Evolutionary conservation across 1,140 invertebrate species (phyloP), one percentile per base, ranked within the genome.

Genomic region (Scaptomyza graminum): DNA sequence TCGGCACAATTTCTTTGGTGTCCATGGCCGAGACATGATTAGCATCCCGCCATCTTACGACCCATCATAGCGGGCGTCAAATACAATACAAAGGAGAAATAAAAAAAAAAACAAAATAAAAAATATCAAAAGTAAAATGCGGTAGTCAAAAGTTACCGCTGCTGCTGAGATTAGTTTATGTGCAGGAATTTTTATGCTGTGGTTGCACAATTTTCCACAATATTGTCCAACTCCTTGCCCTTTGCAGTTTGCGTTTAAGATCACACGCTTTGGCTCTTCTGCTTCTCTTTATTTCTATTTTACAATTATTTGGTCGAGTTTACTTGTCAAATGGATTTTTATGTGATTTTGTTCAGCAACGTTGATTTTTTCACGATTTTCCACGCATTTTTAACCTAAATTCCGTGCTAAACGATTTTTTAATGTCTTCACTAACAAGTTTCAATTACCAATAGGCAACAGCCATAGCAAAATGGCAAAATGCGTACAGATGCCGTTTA

Each of bases 401-500:
- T 88, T 74, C 83, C 83, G 84, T 41, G 79, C 83, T 83, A 88
- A 88, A 88, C 79, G 83, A 87, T 88, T 88, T 88, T 88, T 84
- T 88, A 88, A 88, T 88, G 84, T 88, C 83, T 88, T 85, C 70
- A 85, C 82, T 88, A 88, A 88, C 83, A 88, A 88, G 83, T 88
- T 88, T 88, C 83, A 83, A 88, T 88, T 88, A 88, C 83, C 83
- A 79, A 88, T 73, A 71, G 75, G 67, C 74, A 59, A 74, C 22
- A 74, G 74, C 59, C 56, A 63, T 57, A 37, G 54, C 44, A 70
- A 63, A 74, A 70, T 70, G 61, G 47, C 44, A 70, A 63, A 74
- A 70, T 70, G 61, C 72, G 72, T 71, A 46, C 67, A 70, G 37
- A 55, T 70, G 59, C 72, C 54, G 43, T 74, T 67, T 59, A 59